These are phyloP conservation scores for Tigriopus californicus DNA, from an alignment of 2,888 invertebrate genomes.

Conservation along the genomic window DNA sequence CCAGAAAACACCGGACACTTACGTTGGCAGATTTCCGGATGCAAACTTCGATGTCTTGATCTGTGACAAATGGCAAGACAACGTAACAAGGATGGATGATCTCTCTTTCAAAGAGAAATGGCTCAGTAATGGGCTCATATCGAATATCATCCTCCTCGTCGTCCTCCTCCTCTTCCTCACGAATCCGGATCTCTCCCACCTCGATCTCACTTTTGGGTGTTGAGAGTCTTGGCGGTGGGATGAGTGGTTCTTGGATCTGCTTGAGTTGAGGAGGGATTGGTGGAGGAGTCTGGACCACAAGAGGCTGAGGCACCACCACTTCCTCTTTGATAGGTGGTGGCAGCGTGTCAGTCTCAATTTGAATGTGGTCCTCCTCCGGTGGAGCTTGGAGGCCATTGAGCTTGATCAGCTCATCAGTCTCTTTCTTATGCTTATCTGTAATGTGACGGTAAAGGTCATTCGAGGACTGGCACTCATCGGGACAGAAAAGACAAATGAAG, in stretches of 20 bases:
- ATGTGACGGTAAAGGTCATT: conserved; percentile 17
- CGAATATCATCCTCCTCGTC: conserved; percentile 6
- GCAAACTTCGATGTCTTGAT: conserved; percentile 10
- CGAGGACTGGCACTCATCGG: background rate
- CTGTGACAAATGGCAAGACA: conserved; percentile 12
- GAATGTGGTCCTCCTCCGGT: background rate
- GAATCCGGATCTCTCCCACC: background rate
- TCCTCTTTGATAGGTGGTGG: background rate
- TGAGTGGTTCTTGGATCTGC: background rate
- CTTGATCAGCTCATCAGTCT: conserved; percentile 4
- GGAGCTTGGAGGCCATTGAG: background rate
- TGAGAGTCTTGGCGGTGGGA: too few relatives aligned
- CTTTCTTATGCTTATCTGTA: conserved; percentile 13
- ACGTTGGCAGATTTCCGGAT: background rate
- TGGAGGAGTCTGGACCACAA: background rate
- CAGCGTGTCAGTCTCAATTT: background rate
- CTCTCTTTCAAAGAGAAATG: conserved; percentile 9
- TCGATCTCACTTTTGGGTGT: background rate
- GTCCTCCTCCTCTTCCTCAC: background rate
- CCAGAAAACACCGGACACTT: background rate
- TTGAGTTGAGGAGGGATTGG: background rate
- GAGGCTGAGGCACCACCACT: background rate
- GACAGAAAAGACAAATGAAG: conserved; percentile 9
- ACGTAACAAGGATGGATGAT: conserved; percentile 12
- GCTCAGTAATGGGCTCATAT: conserved; percentile 13